Evolutionary conservation across 2,797 vertebrate species (phyloP), one percentile per base, ranked within the genome.

Genomic region (Enteromius paludinosus): DNA sequence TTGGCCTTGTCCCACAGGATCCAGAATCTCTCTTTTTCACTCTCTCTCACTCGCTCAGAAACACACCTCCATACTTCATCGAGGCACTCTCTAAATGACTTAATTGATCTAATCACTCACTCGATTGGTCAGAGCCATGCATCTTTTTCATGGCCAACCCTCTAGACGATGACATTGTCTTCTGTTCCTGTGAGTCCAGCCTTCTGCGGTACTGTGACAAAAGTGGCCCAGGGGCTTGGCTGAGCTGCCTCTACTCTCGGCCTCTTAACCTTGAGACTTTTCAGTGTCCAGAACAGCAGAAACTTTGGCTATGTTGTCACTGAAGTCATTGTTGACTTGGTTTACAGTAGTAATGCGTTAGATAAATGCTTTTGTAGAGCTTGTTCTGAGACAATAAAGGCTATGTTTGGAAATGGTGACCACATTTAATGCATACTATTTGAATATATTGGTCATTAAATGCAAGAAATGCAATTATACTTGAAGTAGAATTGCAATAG

Each of bases 41-140:
- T 89, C 87, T 87, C 86, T 83, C 66, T 81, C 66, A 54, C 35
- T 66, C 54, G 49, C 70, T 65, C 28, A n/a, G 28, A 81, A 73
- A 81, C 41, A 81, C 70, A 74, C 45, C 71, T 76, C 81, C 88
- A 90, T 91, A 91, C 74, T 79, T 85, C 74, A 86, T 83, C 65
- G 17, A 76, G 80, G 73, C 83, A 72, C 74, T 90, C 87, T 90
- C 85, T 81, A 90, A 87, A 90, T 90, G 84, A 76, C 89, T 88
- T 94, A 94, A 94, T 93, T 93, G 92, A 94, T 94, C 90, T 92
- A 92, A 94, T 94, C 90, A 92, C 93, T 94, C 92, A 94, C 90
- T 86, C 75, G 87, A 94, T 93, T 92, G 92, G 92, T 92, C 92
- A 92, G 91, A 91, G 87, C 90, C 92, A 94, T 94, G 87, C 87